Percentiles rank a stretch among this genome's conserved stretches.
Evolutionary conservation across 1,140 invertebrate genomes (phyloP).

Genomic region (Calephelis nemesis): DNA sequence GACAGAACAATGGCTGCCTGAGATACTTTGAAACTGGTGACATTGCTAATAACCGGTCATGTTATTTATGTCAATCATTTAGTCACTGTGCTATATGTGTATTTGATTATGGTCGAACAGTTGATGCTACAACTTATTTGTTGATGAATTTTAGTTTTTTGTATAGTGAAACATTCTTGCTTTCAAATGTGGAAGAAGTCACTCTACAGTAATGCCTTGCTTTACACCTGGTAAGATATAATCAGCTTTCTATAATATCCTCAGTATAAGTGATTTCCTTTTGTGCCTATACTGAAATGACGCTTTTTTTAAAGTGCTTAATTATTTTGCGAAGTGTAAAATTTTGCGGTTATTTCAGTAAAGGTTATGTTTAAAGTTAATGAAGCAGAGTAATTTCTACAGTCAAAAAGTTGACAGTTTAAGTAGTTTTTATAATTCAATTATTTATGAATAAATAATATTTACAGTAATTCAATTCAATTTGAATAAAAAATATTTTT

Average conservation of each 20-base stretch:
- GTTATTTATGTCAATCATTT: conserved; percentile 56
- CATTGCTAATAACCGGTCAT: conserved; percentile 53
- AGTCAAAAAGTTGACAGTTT: conserved; percentile 56
- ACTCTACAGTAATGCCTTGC: conserved; percentile 78
- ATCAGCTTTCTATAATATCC: conserved; percentile 78
- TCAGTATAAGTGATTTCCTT: conserved; percentile 73
- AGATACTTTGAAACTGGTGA: conserved; percentile 30
- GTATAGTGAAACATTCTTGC: conserved; percentile 77
- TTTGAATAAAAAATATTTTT: too few species aligned
- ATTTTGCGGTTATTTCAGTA: conserved; percentile 57
- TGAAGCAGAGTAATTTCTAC: conserved; percentile 57
- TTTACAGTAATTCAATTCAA: too few species aligned
- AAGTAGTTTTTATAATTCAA: too few species aligned
- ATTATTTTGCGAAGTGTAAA: conserved; percentile 14
- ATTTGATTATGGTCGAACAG: conserved; percentile 68
- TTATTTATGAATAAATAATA: too few species aligned
- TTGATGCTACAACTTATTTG: conserved; percentile 73
- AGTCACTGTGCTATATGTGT: conserved; percentile 73
- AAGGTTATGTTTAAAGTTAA: conserved; percentile 51
- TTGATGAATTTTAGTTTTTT: conserved; percentile 73
- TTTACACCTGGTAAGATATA: conserved; percentile 77
- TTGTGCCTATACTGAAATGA: conserved; percentile 67
- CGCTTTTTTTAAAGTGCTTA: conserved; percentile 15
- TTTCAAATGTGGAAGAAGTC: conserved; percentile 79
- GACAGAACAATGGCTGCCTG: conserved; percentile 7